Base-by-base conservation (phyloP, 2,113 vertebrate species). In the Enhydra lutris region DNA sequence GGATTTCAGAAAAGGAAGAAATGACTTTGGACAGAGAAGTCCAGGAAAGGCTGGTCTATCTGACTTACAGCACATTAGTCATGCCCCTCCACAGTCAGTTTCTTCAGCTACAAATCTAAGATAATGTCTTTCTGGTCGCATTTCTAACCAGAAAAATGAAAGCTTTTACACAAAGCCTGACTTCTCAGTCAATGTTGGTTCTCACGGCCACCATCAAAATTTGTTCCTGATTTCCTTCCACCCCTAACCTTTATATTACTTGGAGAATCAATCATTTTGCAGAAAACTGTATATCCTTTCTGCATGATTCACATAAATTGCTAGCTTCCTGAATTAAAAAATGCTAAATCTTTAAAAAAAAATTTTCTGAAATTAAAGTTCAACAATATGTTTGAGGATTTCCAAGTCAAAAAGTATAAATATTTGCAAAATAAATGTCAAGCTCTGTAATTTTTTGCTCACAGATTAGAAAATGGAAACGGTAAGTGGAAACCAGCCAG, bases 391-490 rank as follows among this genome's bases (percentile, higher is more conserved):
- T 92, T 95, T 91, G 36, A 81, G 81, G 26, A 91, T 50, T 83
- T 63, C 34, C 69, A 69, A 90, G 92, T 65, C n/a, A 82, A 95
- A 91, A 86, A 82, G 18, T 67, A 86, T 90, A 78, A 87, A 95
- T 92, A 91, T 63, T 97, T 96, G 85, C 73, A 23, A 88, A 95
- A 78, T 93, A 79, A 86, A 26, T 57, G 12, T 80, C 78, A 91
- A 88, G 52, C 7, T 57, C 73, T 95, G 21, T 92, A 81, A 78
- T 24, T 88, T 89, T 89, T 81, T 52, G 8, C 31, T 91, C 61
- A 69, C 59, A 89, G 81, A 26, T 74, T 85, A 76, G 71, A 73
- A 95, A 91, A 89, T 55, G 20, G 26, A 93, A 76, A 80, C 23
- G n/a, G 11, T 29, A 74, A 61, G 7, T 39, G 90, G 65, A 95